A percentile compares a stretch with the other conserved stretches of the same genome.
Conservation (phyloP, 2,113 vertebrate genomes). For the Neolamprologus modestus region DNA sequence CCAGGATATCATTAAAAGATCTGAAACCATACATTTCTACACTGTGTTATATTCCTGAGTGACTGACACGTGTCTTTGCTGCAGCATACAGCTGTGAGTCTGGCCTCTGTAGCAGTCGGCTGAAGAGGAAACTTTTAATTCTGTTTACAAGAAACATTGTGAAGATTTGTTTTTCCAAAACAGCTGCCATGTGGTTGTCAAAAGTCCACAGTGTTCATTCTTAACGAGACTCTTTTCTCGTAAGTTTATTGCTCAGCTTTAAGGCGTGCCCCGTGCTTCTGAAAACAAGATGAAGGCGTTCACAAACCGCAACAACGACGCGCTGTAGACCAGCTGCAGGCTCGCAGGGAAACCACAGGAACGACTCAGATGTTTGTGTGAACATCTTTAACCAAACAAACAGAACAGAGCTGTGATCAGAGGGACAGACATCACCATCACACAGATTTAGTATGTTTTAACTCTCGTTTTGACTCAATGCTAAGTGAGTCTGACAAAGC, state of each 20-base stretch:
- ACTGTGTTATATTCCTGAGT: neutral
- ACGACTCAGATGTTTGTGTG: neutral
- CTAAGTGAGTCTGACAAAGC: neutral
- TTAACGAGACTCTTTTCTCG: neutral
- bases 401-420: neutral
- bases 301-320: neutral
- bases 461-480: neutral
- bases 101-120: fast-evolving
- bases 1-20: neutral
- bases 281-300: neutral
- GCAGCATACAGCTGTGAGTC: neutral
- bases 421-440: neutral
- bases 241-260: neutral
- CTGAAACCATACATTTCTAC: neutral
- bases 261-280: neutral
- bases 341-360: neutral
- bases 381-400: neutral
- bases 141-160: neutral
- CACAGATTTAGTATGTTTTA: neutral
- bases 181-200: neutral
- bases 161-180: fast-evolving
- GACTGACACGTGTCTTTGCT: neutral
- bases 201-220: neutral
- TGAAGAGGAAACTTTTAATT: neutral
- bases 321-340: neutral